Evolutionary conservation across 92 coral and sea anemone species (phyloP).

Genomic region (Metridium senile): DNA sequence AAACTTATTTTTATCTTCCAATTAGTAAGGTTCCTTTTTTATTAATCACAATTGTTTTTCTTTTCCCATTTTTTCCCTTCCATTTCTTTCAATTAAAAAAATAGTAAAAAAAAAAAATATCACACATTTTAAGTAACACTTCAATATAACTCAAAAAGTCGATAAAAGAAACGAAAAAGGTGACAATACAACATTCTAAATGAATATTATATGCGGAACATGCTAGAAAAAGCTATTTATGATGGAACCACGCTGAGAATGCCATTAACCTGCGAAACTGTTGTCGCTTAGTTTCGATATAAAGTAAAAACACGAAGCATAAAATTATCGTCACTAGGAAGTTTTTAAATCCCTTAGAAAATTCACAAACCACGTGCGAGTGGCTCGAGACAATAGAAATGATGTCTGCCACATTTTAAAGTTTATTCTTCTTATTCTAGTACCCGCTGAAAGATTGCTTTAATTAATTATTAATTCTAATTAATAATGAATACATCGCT

Average conservation of each 20-base stretch:
- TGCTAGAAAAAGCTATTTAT: slow-evolving; percentile 15
- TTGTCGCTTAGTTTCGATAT: slow-evolving; percentile 2
- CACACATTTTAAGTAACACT: too few relatives aligned
- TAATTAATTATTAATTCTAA: slow-evolving; percentile 7
- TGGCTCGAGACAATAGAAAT: background rate
- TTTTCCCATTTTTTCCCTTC: too few relatives aligned
- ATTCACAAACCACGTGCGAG: slow-evolving; percentile 4
- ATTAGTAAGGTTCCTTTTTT: too few relatives aligned
- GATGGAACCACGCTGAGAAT: slow-evolving; percentile 14
- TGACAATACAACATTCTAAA: too few relatives aligned
- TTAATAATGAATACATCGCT: slow-evolving; percentile 15
- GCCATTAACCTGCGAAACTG: slow-evolving; percentile 35
- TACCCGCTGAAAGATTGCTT: slow-evolving; percentile 13
- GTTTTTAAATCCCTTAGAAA: slow-evolving; percentile 2
- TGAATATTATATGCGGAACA: too few relatives aligned
- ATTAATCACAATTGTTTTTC: too few relatives aligned
- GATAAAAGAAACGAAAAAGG: too few relatives aligned
- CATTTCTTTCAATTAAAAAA: too few relatives aligned
- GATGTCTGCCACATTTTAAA: background rate
- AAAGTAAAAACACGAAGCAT: background rate
- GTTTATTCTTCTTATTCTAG: slow-evolving; percentile 9
- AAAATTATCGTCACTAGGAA: background rate
- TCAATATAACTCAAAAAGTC: too few relatives aligned
- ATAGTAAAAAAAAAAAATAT: too few relatives aligned
- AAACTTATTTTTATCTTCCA: too few relatives aligned